Evolutionary conservation across 2,797 vertebrate species (phyloP).

Genomic region (Paratrypauchen microcephalus): DNA sequence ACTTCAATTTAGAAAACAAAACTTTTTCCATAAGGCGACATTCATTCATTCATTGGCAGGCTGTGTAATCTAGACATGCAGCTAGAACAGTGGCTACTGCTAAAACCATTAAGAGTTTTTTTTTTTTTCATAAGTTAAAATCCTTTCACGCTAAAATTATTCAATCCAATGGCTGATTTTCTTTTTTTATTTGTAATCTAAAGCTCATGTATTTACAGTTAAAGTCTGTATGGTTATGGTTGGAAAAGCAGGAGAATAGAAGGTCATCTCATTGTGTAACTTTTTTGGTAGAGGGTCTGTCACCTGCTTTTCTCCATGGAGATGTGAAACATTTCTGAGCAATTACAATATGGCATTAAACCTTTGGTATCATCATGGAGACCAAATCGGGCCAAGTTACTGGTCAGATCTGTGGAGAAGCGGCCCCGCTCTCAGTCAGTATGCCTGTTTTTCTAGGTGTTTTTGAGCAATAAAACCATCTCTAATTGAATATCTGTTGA

Average conservation of each 20-base stretch:
- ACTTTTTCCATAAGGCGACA: constrained; percentile 82
- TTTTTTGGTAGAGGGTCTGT: no score
- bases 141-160: constrained; percentile 48
- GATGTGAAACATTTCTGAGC: no score
- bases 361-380: no score
- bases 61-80: constrained; percentile 87
- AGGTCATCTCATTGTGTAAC: constrained; percentile 19
- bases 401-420: no score
- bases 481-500: no score
- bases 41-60: constrained; percentile 93
- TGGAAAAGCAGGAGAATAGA: constrained; percentile 38
- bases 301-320: no score
- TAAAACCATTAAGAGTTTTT: constrained; percentile 29
- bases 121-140: constrained; percentile 35
- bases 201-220: constrained; percentile 62
- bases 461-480: no score
- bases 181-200: constrained; percentile 24
- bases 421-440: no score
- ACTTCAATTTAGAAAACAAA: constrained; percentile 65
- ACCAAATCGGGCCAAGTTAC: no score
- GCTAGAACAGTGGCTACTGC: constrained; percentile 64
- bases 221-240: constrained; percentile 32
- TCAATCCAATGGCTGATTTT: constrained; percentile 13
- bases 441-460: no score
- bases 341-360: no score